Evolutionary conservation across 2,797 vertebrate species (phyloP).

Genomic region (Arrhamphus sclerolepis): DNA sequence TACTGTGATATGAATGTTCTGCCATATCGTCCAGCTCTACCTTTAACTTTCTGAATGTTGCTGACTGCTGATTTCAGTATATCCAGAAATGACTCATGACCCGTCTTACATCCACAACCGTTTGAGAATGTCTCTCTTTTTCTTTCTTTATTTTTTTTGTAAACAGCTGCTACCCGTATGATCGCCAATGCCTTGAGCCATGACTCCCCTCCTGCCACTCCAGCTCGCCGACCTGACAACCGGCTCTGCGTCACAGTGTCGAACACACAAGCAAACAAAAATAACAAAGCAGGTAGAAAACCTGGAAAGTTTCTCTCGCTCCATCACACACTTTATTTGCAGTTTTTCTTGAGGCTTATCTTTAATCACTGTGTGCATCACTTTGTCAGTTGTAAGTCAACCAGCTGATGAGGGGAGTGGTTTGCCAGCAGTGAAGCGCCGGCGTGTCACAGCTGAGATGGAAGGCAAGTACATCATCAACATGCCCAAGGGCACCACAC

Average conservation of each 20-base stretch:
- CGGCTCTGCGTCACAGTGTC: conserved; percentile 90
- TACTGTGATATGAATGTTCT: no score
- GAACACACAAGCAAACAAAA: conserved; percentile 85
- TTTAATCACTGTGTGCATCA: conserved; percentile 16
- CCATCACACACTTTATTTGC: background rate
- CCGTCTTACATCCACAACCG: background rate
- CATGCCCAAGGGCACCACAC: conserved; percentile 96
- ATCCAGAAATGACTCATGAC: no score
- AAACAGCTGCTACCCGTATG: conserved; percentile 91
- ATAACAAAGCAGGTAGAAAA: conserved; percentile 85
- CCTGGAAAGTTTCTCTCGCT: background rate
- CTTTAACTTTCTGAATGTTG: no score
- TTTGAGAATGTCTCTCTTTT: background rate
- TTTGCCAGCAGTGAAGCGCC: conserved; percentile 80
- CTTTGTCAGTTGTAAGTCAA: conserved; percentile 71
- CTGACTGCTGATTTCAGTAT: no score
- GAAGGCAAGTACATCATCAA: conserved; percentile 96
- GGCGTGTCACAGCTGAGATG: conserved; percentile 94
- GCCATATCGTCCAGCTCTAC: no score
- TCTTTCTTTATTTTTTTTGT: background rate
- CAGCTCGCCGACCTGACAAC: conserved; percentile 84
- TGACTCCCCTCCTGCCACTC: conserved; percentile 88
- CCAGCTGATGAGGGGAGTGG: conserved; percentile 77
- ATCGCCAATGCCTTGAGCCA: conserved; percentile 91
- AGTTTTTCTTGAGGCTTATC: conserved; percentile 4